Percentiles rank a stretch among this genome's conserved stretches.
These are phyloP conservation scores for Bombus ignitus DNA, from an alignment of 1,140 invertebrate species.

Conservation along the genomic window DNA sequence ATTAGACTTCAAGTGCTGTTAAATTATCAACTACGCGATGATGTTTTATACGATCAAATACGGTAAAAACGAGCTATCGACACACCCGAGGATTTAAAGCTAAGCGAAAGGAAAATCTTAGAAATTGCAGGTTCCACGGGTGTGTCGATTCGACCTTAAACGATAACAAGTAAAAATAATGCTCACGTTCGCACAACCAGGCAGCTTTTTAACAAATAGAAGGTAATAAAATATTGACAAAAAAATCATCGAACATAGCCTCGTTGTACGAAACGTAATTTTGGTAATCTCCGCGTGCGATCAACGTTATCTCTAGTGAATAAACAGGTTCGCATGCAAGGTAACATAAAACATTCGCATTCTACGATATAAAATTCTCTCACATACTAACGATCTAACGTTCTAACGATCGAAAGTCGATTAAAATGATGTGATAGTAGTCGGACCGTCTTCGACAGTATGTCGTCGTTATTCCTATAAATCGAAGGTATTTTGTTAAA, in stretches of 20 bases:
- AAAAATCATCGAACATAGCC: not conserved
- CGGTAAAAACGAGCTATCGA: conserved; percentile 1
- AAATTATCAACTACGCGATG: conserved; percentile 14
- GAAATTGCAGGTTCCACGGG: not conserved
- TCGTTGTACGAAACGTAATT: conserved; percentile 14
- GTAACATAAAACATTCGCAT: conserved; percentile 36
- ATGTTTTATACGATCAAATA: conserved; percentile 12
- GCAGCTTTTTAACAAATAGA: not conserved
- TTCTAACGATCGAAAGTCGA: not conserved
- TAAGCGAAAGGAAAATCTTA: not conserved
- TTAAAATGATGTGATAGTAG: not conserved
- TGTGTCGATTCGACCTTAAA: not conserved
- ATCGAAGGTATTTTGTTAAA: not conserved
- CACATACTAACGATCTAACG: fast-evolving
- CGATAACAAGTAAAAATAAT: conserved; percentile 14
- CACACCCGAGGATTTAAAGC: conserved; percentile 38
- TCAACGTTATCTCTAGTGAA: conserved; percentile 17
- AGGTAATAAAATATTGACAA: not conserved
- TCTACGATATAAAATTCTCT: conserved; percentile 12
- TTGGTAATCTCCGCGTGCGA: conserved; percentile 31
- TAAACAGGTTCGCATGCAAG: conserved; percentile 41
- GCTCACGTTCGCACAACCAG: not conserved
- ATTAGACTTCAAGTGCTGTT: not conserved
- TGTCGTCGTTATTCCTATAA: not conserved
- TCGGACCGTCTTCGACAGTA: not conserved